Conservation (phyloP, 2,888 invertebrate genomes). For the Encarsia formosa region DNA sequence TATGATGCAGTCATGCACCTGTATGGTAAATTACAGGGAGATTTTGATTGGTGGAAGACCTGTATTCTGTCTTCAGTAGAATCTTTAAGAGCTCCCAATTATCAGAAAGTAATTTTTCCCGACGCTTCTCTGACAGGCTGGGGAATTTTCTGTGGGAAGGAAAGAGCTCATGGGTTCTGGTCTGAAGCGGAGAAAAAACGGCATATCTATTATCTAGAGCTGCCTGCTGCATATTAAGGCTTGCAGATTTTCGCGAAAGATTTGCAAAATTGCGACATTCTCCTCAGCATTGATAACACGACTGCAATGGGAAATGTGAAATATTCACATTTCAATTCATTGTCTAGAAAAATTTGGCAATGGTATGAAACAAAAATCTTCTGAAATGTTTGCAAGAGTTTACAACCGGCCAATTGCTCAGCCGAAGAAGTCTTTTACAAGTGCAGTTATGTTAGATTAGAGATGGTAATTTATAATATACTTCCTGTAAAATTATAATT, state of each 20-base stretch:
- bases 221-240: constrained; percentile 19
- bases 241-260: constrained; percentile 21
- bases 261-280: not conserved
- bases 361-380: too few species aligned
- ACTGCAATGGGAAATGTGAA: not conserved
- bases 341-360: not conserved
- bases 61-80: constrained; percentile 6
- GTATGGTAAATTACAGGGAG: not conserved
- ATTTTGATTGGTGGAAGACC: constrained; percentile 22
- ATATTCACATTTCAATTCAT: not conserved
- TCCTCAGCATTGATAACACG: not conserved
- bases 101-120: constrained; percentile 14
- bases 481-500: too few species aligned
- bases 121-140: constrained; percentile 29
- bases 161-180: constrained; percentile 28
- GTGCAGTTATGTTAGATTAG: too few species aligned
- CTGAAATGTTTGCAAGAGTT: too few species aligned
- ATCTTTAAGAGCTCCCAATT: constrained; percentile 7
- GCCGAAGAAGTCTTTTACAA: too few species aligned
- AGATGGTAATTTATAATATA: too few species aligned
- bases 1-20: constrained; percentile 21
- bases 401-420: too few species aligned
- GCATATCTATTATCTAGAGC: constrained; percentile 26
- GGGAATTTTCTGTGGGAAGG: constrained; percentile 22
- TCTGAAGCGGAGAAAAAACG: constrained; percentile 8